These are phyloP conservation scores for Indri indri DNA, from an alignment of 2,113 vertebrate genomes.

Conservation along the genomic window DNA sequence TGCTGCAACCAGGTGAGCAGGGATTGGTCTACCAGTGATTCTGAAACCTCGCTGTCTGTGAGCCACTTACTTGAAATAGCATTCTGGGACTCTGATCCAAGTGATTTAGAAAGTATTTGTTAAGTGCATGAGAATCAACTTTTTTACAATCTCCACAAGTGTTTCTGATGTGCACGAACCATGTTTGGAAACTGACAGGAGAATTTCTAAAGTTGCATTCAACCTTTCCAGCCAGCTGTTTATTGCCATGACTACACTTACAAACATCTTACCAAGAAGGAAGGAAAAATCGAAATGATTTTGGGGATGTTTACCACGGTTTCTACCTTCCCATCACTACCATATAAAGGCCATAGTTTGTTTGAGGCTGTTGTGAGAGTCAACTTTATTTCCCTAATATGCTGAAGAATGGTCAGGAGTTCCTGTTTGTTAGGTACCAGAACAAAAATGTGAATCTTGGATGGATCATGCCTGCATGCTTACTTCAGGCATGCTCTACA, in stretches of 20 bases:
- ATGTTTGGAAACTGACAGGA: conserved; percentile 61
- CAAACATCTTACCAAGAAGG: conserved; percentile 63
- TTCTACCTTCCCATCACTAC: conserved; percentile 51
- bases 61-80: background rate
- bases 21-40: background rate
- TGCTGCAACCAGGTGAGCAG: background rate
- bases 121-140: conserved; percentile 17
- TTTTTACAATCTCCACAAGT: conserved; percentile 34
- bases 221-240: conserved; percentile 64
- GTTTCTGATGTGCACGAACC: conserved; percentile 11
- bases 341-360: conserved; percentile 45
- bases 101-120: background rate
- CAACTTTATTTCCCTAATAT: conserved; percentile 51
- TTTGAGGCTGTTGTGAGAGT: conserved; percentile 30
- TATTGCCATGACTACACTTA: conserved; percentile 73
- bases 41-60: background rate
- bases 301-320: conserved; percentile 47
- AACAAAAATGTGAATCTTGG: conserved; percentile 57
- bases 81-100: background rate
- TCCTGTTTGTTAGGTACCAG: conserved; percentile 51
- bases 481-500: conserved; percentile 37
- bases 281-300: conserved; percentile 59
- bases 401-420: conserved; percentile 12
- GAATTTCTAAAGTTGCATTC: conserved; percentile 66
- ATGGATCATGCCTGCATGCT: background rate